These are phyloP conservation scores for Catagonus wagneri DNA, from an alignment of 2,113 vertebrate species.

Conservation along the genomic window DNA sequence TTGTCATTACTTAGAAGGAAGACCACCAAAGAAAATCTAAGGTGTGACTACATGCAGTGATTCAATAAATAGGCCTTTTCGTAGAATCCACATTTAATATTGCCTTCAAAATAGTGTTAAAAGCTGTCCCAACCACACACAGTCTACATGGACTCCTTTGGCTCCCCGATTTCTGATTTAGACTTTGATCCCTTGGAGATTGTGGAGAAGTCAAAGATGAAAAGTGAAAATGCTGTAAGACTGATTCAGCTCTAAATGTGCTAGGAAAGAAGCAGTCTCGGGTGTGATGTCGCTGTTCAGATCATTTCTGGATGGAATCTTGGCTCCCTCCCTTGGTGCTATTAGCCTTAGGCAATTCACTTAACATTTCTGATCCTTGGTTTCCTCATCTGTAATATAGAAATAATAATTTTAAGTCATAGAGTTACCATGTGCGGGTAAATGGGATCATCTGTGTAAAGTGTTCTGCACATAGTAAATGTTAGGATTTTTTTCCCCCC, in stretches of 20 bases:
- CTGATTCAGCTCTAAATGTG: background rate
- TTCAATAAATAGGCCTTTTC: slow-evolving; percentile 68
- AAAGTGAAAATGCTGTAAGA: background rate
- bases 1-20: slow-evolving; percentile 75
- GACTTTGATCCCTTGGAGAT: background rate
- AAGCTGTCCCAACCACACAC: slow-evolving; percentile 64
- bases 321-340: background rate
- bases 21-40: slow-evolving; percentile 83
- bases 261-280: background rate
- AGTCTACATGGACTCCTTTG: background rate
- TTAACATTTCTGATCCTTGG: background rate
- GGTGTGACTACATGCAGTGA: slow-evolving; percentile 70
- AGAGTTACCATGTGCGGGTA: background rate
- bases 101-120: slow-evolving; percentile 52
- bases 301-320: background rate
- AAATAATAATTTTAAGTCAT: slow-evolving; percentile 42
- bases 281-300: background rate
- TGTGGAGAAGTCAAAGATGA: background rate
- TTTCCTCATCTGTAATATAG: slow-evolving; percentile 52
- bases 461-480: background rate
- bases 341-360: background rate
- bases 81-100: slow-evolving; percentile 67
- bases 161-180: slow-evolving; percentile 20
- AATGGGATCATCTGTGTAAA: background rate
- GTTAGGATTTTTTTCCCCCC: background rate